phyloP scores from a whole-genome alignment of 2,113 vertebrate species.

The Circaetus cinerascens region DNA sequence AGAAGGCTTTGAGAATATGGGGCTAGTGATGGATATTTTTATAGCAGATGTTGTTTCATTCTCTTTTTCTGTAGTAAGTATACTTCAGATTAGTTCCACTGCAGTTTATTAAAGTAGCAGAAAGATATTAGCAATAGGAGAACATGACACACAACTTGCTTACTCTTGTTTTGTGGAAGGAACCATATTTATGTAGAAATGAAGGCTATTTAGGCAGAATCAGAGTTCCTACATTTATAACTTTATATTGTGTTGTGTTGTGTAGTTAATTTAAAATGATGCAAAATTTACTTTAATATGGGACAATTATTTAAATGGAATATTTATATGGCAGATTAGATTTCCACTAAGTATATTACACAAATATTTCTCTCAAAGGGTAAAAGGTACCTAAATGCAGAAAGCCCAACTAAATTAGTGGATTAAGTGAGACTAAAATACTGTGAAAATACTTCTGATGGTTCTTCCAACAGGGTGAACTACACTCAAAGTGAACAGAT shows the following conservation, averaged over 20 bases:
- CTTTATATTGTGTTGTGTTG: not conserved
- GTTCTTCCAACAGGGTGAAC: not conserved
- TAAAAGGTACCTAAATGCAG: not conserved
- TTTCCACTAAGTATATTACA: not conserved
- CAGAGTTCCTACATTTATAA: not conserved
- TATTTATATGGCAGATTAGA: not conserved
- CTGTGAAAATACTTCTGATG: not conserved
- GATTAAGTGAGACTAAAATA: not conserved
- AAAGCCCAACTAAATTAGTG: not conserved
- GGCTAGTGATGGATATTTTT: slow-evolving; percentile 69
- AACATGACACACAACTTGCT: slow-evolving; percentile 10
- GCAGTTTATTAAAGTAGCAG: slow-evolving; percentile 66
- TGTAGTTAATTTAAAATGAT: not conserved
- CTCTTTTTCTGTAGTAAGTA: slow-evolving; percentile 40
- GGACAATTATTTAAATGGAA: not conserved
- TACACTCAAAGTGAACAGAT: not conserved
- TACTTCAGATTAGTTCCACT: slow-evolving; percentile 45
- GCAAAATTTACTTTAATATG: not conserved
- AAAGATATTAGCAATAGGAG: slow-evolving; percentile 31
- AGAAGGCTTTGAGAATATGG: slow-evolving; percentile 61
- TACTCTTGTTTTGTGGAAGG: slow-evolving; percentile 7
- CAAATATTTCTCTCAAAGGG: not conserved
- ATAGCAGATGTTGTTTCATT: slow-evolving; percentile 64
- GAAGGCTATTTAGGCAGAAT: not conserved
- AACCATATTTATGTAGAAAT: not conserved